Percentiles rank a stretch among this genome's conserved stretches.
phyloP scores from a whole-genome alignment of 2,113 vertebrate species.

The Falco punctatus region DNA sequence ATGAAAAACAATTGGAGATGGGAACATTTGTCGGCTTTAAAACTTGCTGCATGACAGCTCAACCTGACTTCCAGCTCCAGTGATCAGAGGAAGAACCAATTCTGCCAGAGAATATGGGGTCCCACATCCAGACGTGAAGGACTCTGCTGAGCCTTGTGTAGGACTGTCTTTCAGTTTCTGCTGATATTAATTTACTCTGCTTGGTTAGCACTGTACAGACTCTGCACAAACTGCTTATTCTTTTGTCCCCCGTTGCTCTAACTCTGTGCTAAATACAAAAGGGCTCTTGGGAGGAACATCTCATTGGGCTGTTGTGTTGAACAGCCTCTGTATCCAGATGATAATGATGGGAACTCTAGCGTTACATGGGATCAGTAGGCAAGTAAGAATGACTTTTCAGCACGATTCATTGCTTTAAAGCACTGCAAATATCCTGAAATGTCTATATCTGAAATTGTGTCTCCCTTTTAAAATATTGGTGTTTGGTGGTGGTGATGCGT shows the following conservation, averaged over 20 bases:
- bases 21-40: neutral
- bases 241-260: neutral
- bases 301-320: rapidly evolving
- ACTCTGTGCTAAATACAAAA: neutral
- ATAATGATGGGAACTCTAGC: neutral
- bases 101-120: neutral
- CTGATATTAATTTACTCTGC: neutral
- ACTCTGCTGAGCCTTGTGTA: neutral
- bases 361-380: neutral
- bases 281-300: neutral
- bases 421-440: neutral
- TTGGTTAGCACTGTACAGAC: neutral
- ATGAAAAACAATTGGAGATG: neutral
- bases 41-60: neutral
- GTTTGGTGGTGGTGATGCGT: neutral
- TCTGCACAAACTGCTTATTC: neutral
- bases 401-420: neutral
- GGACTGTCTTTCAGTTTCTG: neutral
- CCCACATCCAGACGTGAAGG: neutral
- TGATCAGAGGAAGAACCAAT: neutral
- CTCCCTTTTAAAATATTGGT: neutral
- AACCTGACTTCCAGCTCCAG: neutral
- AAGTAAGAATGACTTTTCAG: neutral
- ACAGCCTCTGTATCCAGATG: neutral
- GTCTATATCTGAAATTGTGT: neutral